These are phyloP conservation scores for Anomalospiza imberbis DNA, from an alignment of 2,797 vertebrate genomes.

Conservation along the genomic window DNA sequence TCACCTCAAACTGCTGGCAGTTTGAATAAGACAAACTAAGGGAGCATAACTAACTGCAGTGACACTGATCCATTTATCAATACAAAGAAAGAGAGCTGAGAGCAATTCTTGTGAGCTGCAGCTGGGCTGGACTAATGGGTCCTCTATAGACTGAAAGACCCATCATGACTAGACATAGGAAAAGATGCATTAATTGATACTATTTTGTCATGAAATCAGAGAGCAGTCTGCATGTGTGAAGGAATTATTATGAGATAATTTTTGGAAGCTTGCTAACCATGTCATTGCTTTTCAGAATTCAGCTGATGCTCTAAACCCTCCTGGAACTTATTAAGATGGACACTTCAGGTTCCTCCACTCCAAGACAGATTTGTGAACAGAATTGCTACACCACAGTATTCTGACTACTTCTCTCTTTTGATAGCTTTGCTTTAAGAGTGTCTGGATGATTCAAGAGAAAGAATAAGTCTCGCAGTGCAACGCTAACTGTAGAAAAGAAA, in stretches of 20 bases:
- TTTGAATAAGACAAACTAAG: background rate
- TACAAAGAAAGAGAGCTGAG: background rate
- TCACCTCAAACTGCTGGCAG: background rate
- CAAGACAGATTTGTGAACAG: background rate
- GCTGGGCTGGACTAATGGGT: background rate
- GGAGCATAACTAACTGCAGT: background rate
- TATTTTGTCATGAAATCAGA: conserved; percentile 32
- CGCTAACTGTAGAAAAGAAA: background rate
- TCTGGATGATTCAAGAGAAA: background rate
- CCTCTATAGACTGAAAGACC: background rate
- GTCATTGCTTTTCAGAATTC: conserved; percentile 16
- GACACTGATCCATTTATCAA: background rate
- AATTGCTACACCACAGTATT: background rate
- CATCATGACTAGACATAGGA: background rate
- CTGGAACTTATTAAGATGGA: conserved; percentile 28
- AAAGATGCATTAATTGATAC: conserved; percentile 30
- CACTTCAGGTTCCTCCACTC: background rate
- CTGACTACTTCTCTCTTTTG: background rate
- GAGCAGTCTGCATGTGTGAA: background rate
- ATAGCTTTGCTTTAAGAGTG: background rate
- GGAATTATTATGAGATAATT: conserved; percentile 44
- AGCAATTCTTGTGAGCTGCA: background rate
- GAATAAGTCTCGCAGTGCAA: background rate
- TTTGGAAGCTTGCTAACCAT: conserved; percentile 38
- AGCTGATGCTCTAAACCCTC: background rate